These are phyloP conservation scores for Asobara japonica DNA, from an alignment of 1,140 invertebrate species.

Conservation along the genomic window DNA sequence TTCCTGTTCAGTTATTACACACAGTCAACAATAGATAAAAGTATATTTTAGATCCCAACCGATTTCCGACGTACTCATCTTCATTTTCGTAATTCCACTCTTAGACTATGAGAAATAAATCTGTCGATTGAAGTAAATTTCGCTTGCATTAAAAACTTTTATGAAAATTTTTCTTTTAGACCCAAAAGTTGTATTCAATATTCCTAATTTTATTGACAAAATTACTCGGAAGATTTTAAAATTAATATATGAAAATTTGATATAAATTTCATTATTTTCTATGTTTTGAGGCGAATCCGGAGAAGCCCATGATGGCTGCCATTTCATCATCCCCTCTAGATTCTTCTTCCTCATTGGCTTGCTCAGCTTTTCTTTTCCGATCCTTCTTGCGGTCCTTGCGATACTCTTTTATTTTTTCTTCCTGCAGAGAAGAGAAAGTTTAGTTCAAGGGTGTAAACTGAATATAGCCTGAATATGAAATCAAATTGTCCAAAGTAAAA, in stretches of 20 bases:
- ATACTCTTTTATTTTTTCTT: constrained; percentile 94
- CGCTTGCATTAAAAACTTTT: not conserved
- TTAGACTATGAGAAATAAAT: too few relatives aligned
- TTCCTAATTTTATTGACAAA: not conserved
- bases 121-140: not conserved
- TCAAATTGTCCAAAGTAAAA: too few relatives aligned
- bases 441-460: constrained; percentile 8
- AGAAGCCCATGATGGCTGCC: constrained; percentile 97
- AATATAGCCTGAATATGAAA: too few relatives aligned
- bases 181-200: too few relatives aligned
- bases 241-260: not conserved
- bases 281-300: constrained; percentile 93
- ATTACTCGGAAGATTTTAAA: not conserved
- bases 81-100: too few relatives aligned
- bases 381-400: constrained; percentile 90
- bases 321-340: constrained; percentile 80
- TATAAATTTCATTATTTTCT: too few relatives aligned
- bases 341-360: constrained; percentile 72
- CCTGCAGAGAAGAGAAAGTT: constrained; percentile 67
- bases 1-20: too few relatives aligned
- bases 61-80: too few relatives aligned
- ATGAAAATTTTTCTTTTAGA: too few relatives aligned
- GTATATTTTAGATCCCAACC: too few relatives aligned
- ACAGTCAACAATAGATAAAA: too few relatives aligned
- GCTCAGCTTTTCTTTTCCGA: constrained; percentile 86